phyloP scores from a whole-genome alignment of 2,888 invertebrate genomes.

The Pemphredon lugubris region DNA sequence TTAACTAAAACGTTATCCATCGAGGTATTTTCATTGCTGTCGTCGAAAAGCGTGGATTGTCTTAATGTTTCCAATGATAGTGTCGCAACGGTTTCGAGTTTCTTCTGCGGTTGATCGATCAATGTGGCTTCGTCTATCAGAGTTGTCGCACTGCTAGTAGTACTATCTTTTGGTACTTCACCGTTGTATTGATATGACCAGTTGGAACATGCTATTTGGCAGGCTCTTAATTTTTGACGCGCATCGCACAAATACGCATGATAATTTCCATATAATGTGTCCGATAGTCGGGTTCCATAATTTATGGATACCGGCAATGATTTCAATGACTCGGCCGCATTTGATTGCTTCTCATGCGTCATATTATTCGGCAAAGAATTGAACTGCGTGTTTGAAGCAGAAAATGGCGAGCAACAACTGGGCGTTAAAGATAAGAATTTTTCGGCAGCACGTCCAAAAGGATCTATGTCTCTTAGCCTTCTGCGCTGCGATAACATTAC shows the following conservation, averaged over 20 bases:
- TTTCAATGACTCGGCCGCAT: slow-evolving; percentile 55
- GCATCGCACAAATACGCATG: slow-evolving; percentile 94
- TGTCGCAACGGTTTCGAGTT: slow-evolving; percentile 15
- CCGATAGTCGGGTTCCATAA: slow-evolving; percentile 73
- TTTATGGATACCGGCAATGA: slow-evolving; percentile 68
- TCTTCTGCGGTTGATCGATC: slow-evolving; percentile 47
- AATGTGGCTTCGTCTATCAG: slow-evolving; percentile 66
- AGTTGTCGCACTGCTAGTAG: slow-evolving; percentile 69
- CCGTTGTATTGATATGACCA: slow-evolving; percentile 93
- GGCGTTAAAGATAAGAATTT: slow-evolving; percentile 90
- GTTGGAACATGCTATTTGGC: slow-evolving; percentile 87
- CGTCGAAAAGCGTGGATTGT: slow-evolving; percentile 46
- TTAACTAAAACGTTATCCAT: slow-evolving; percentile 70
- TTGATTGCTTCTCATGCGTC: slow-evolving; percentile 51
- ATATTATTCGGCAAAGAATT: slow-evolving; percentile 65
- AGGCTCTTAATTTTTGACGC: slow-evolving; percentile 88
- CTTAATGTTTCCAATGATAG: slow-evolving; percentile 53
- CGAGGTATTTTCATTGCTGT: slow-evolving; percentile 57
- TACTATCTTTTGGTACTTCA: slow-evolving; percentile 80
- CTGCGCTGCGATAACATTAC: slow-evolving; percentile 91
- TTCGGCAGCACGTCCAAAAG: slow-evolving; percentile 88
- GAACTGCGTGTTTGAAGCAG: slow-evolving; percentile 47
- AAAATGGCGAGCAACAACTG: slow-evolving; percentile 82
- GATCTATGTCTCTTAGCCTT: slow-evolving; percentile 87
- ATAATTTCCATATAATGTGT: slow-evolving; percentile 90